Conservation (phyloP, 1,140 invertebrate species). For the Popillia japonica region DNA sequence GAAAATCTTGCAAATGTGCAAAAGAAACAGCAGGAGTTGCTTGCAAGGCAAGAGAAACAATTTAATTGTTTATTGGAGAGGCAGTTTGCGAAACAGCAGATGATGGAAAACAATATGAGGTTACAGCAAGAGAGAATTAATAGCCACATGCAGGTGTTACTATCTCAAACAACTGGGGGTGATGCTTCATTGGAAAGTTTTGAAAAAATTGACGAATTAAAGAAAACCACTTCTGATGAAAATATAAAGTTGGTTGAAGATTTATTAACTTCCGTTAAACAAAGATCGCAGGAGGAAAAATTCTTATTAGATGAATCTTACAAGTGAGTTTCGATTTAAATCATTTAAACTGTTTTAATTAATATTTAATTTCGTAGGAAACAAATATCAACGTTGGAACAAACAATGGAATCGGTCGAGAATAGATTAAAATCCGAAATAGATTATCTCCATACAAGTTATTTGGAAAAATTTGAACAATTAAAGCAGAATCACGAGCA, state of each 20-base stretch:
- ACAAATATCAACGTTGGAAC: slow-evolving; percentile 61
- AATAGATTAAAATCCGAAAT: slow-evolving; percentile 60
- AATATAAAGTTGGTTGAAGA: slow-evolving; percentile 54
- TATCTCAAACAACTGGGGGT: slow-evolving; percentile 55
- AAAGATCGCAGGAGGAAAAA: slow-evolving; percentile 63
- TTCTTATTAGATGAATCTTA: slow-evolving; percentile 64
- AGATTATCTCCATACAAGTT: slow-evolving; percentile 53
- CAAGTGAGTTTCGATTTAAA: slow-evolving; percentile 57
- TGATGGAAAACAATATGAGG: slow-evolving; percentile 63
- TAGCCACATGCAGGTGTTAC: slow-evolving; percentile 61
- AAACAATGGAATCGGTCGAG: slow-evolving; percentile 60
- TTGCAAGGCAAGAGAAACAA: slow-evolving; percentile 61
- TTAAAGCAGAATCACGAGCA: slow-evolving; percentile 53
- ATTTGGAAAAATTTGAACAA: slow-evolving; percentile 56
- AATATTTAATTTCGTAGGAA: slow-evolving; percentile 56
- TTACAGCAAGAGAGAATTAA: slow-evolving; percentile 64
- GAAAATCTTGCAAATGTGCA: slow-evolving; percentile 62
- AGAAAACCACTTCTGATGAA: slow-evolving; percentile 43
- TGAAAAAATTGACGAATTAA: slow-evolving; percentile 44
- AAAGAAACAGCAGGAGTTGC: slow-evolving; percentile 60
- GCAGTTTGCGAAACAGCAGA: slow-evolving; percentile 62
- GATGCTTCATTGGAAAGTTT: slow-evolving; percentile 29
- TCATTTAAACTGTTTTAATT: neutral
- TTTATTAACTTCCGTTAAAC: slow-evolving; percentile 58
- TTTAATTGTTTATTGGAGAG: slow-evolving; percentile 62